Evolutionary conservation across 2,888 invertebrate species (phyloP).

Genomic region (Diploptera punctata): DNA sequence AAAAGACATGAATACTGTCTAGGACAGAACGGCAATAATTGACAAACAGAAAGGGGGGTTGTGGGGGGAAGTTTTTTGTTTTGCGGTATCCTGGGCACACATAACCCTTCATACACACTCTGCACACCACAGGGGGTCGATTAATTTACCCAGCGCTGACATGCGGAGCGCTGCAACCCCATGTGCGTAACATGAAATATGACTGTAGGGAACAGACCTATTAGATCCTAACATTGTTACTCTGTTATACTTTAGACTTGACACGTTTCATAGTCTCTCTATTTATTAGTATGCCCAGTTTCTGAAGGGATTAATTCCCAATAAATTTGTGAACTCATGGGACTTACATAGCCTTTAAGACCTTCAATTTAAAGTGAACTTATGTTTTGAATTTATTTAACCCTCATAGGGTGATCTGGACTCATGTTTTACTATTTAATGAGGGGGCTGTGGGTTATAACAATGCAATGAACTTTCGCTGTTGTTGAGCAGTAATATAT

Average conservation of each 20-base stretch:
- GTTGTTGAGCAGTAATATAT: too few relatives aligned
- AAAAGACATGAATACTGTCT: too few relatives aligned
- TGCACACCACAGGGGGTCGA: slow-evolving; percentile 26
- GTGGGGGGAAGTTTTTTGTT: not conserved
- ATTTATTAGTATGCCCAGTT: slow-evolving; percentile 15
- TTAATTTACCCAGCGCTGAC: slow-evolving; percentile 35
- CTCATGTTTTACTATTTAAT: too few relatives aligned
- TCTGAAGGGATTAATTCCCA: not conserved
- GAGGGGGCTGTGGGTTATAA: too few relatives aligned
- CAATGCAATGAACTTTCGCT: too few relatives aligned
- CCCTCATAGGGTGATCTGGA: too few relatives aligned
- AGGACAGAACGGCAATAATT: too few relatives aligned
- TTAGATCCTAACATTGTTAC: slow-evolving; percentile 11
- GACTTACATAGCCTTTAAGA: not conserved
- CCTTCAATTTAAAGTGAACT: not conserved
- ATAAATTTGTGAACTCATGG: not conserved
- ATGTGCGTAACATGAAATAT: slow-evolving; percentile 31
- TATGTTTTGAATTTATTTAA: too few relatives aligned
- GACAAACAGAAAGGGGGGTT: too few relatives aligned
- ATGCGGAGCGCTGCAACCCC: slow-evolving; percentile 12
- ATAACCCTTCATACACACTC: slow-evolving; percentile 28
- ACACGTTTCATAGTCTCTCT: slow-evolving; percentile 16
- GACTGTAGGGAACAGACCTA: slow-evolving; percentile 16
- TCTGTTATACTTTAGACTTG: slow-evolving; percentile 4
- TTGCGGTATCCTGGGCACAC: not conserved